phyloP scores from a whole-genome alignment of 2,113 vertebrate genomes.

The Dasyurus viverrinus region DNA sequence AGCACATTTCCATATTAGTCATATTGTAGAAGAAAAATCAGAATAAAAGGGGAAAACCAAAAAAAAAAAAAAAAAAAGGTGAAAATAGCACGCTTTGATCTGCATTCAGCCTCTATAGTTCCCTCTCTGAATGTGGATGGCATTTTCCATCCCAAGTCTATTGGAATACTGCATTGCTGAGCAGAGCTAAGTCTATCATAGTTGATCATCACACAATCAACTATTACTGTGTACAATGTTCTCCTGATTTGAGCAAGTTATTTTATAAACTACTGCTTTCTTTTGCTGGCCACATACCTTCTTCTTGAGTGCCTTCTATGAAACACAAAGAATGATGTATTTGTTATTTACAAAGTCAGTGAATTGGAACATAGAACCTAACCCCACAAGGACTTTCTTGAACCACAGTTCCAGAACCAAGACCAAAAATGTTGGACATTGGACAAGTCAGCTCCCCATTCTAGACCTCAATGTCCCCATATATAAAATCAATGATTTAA shows the following conservation, averaged over 20 bases:
- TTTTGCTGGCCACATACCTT: background rate
- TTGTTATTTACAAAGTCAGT: background rate
- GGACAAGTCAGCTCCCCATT: background rate
- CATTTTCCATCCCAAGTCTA: too few species aligned
- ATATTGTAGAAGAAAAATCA: too few species aligned
- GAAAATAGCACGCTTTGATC: too few species aligned
- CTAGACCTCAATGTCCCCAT: background rate
- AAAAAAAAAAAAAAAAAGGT: too few species aligned
- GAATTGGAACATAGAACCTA: background rate
- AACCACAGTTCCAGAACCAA: background rate
- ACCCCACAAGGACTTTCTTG: background rate
- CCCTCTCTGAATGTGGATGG: too few species aligned
- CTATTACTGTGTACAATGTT: too few species aligned
- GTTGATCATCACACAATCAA: too few species aligned
- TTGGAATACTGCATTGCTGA: too few species aligned
- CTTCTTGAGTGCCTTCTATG: background rate
- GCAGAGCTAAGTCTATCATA: too few species aligned
- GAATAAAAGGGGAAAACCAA: too few species aligned
- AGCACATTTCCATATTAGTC: too few species aligned
- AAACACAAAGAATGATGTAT: background rate
- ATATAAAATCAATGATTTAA: background rate
- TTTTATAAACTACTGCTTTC: background rate
- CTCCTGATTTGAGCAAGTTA: conserved; percentile 2
- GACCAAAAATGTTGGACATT: background rate
- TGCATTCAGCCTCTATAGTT: too few species aligned